Percentiles rank a stretch among this genome's conserved stretches.
These are phyloP conservation scores for Drosophila melanica DNA, from an alignment of 1,140 invertebrate species.

Conservation along the genomic window DNA sequence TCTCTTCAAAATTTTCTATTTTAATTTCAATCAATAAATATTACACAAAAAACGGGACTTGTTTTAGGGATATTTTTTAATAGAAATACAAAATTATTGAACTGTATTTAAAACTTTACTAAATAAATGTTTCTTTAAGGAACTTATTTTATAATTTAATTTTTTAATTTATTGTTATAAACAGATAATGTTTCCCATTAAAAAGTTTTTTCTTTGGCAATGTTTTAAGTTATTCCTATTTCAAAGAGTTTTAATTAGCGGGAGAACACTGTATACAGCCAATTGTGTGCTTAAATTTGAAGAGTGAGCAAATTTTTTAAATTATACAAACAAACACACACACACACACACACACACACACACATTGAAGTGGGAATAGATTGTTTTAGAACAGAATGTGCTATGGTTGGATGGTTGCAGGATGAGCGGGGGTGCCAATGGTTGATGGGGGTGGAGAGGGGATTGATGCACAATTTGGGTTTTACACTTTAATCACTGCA, in stretches of 20 bases:
- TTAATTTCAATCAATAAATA: no score
- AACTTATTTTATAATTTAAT: background rate
- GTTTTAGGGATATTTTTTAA: no score
- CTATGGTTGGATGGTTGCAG: background rate
- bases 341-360: conserved; percentile 23
- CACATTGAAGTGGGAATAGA: conserved; percentile 1
- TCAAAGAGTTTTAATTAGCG: background rate
- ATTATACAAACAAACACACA: conserved; percentile 7
- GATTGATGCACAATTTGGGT: conserved; percentile 12
- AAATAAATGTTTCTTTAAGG: background rate
- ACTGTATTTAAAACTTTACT: no score
- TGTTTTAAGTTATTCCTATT: no score
- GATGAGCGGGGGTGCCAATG: background rate
- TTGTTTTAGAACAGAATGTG: background rate
- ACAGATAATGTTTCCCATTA: no score
- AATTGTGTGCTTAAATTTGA: no score
- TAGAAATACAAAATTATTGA: no score
- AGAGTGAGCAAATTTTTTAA: background rate
- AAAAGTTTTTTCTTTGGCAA: no score
- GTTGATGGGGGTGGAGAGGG: background rate
- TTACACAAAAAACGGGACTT: no score
- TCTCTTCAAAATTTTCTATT: no score
- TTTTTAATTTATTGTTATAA: background rate
- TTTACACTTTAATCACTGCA: conserved; percentile 21
- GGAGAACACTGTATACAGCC: background rate